Evolutionary conservation across 2,797 vertebrate genomes (phyloP).

Genomic region (Carapus acus): DNA sequence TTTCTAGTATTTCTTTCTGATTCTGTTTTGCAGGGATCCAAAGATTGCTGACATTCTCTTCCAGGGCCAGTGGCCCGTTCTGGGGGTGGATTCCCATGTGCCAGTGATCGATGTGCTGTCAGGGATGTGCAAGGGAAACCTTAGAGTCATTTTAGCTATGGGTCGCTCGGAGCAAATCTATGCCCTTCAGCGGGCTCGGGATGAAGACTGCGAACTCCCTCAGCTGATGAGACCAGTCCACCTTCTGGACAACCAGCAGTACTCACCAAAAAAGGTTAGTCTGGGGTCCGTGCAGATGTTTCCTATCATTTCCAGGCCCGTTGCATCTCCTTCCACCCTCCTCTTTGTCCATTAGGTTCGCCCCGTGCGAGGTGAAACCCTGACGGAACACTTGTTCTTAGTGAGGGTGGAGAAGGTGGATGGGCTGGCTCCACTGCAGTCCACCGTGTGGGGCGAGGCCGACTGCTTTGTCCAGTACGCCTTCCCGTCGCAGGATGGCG

Average conservation of each 20-base stretch:
- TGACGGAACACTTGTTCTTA: conserved; percentile 86
- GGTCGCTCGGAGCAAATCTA: conserved; percentile 82
- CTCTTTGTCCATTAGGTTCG: conserved; percentile 53
- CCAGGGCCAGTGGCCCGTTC: conserved; percentile 87
- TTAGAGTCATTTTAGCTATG: conserved; percentile 88
- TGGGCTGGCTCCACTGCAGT: conserved; percentile 84
- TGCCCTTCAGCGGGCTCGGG: conserved; percentile 79
- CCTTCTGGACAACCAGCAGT: conserved; percentile 73
- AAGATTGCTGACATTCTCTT: conserved; percentile 81
- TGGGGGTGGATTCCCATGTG: conserved; percentile 87
- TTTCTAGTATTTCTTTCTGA: no score
- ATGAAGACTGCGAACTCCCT: conserved; percentile 62
- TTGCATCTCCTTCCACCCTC: neutral
- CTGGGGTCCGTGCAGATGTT: neutral
- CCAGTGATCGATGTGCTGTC: conserved; percentile 85
- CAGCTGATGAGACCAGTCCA: conserved; percentile 69
- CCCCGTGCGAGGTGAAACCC: conserved; percentile 31
- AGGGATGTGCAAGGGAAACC: conserved; percentile 77
- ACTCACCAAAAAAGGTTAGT: conserved; percentile 58
- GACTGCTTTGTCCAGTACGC: conserved; percentile 93
- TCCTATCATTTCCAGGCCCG: neutral
- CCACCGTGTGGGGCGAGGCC: conserved; percentile 95
- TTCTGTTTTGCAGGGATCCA: conserved; percentile 73
- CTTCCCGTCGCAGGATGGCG: conserved; percentile 79
- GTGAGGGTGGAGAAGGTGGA: conserved; percentile 79